Base-by-base conservation (phyloP, 1,140 invertebrate species). In the Dreissena rostriformis region DNA sequence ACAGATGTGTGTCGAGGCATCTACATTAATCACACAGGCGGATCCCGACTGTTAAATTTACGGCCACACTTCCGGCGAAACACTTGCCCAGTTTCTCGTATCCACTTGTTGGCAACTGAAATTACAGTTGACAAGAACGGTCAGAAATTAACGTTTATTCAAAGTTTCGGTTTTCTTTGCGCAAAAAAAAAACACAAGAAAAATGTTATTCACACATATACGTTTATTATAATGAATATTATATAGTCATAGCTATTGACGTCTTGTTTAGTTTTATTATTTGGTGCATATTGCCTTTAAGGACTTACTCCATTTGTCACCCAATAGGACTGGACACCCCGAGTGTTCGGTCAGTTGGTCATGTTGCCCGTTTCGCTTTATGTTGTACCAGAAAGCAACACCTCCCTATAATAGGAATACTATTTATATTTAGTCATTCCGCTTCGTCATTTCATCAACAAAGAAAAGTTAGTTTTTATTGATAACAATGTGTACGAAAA, bases 351-450 rank as follows among this genome's bases (percentile, higher is more conserved):
- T 99, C 88, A 95, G 94, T 67, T 96, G 94, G 95, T 99, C 97
- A 22, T 97, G 97, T 84, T 97, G 96, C 15, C 98, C 98, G 88
- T 96, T 97, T 7, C 96, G 95, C 92, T 97, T 96, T 63, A 99
- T 94, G 95, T 99, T 99, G 91, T 96, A 96, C 98, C 98, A 99
- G 93, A 98, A 98, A 8, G 97, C 97, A n/a, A 98, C 98, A 12
- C 84, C 77, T 28, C 89, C 87, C 90, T 91, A n/a, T n/a, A n/a
- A n/a, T n/a, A n/a, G n/a, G n/a, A n/a, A n/a, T n/a, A n/a, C n/a
- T n/a, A n/a, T n/a, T n/a, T n/a, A n/a, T n/a, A n/a, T n/a, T n/a
- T n/a, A n/a, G n/a, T n/a, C n/a, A n/a, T n/a, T n/a, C n/a, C n/a
- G n/a, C n/a, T n/a, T n/a, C n/a, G n/a, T n/a, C n/a, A n/a, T n/a